phyloP scores from a whole-genome alignment of 2,888 invertebrate genomes.

The Diaprepes abbreviatus region DNA sequence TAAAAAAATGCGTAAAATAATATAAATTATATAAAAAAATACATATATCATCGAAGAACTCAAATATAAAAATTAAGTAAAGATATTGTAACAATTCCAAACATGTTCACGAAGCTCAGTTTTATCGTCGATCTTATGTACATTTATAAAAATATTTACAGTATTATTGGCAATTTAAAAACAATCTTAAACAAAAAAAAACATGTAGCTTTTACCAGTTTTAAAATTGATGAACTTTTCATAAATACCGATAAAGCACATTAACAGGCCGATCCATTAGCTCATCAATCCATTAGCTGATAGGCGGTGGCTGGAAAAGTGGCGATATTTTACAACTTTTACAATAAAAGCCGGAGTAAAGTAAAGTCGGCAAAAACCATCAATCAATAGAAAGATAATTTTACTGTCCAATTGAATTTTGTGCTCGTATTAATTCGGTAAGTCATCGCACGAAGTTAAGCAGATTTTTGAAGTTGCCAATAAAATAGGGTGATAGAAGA shows the following conservation, averaged over 20 bases:
- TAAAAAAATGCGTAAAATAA: too few species aligned
- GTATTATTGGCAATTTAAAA: slow-evolving; percentile 1
- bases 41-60: too few species aligned
- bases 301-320: slow-evolving; percentile 33
- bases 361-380: slow-evolving; percentile 31
- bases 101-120: too few species aligned
- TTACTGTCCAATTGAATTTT: slow-evolving; percentile 41
- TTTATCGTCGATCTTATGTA: too few species aligned
- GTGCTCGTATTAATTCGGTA: slow-evolving; percentile 40
- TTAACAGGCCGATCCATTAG: slow-evolving; percentile 39
- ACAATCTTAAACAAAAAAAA: slow-evolving; percentile 4
- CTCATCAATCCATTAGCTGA: slow-evolving; percentile 41
- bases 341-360: slow-evolving; percentile 33
- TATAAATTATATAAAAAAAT: too few species aligned
- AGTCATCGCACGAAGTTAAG: slow-evolving; percentile 42
- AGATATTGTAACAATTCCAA: too few species aligned
- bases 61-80: too few species aligned
- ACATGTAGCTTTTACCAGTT: slow-evolving; percentile 23
- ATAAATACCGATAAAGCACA: slow-evolving; percentile 41
- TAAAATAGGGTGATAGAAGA: slow-evolving; percentile 18
- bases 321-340: slow-evolving; percentile 39
- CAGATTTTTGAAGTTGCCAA: slow-evolving; percentile 42
- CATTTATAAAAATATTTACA: too few species aligned
- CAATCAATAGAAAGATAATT: slow-evolving; percentile 47
- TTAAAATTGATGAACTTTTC: slow-evolving; percentile 43